Evolutionary conservation across 2,888 invertebrate species (phyloP).

Genomic region (Seira sanloemensis): DNA sequence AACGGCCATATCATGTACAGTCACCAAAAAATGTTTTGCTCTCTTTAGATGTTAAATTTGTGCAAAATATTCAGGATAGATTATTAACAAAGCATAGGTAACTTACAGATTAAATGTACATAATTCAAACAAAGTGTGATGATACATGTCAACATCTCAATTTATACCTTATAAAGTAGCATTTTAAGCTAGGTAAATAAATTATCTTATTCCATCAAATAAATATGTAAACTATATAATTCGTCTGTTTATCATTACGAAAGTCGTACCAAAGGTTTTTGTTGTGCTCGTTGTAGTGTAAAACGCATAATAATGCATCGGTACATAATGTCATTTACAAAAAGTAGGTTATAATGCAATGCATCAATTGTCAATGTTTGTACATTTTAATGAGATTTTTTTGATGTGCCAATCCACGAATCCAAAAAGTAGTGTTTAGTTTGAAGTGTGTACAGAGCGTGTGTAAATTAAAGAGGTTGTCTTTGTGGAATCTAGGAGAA

Average conservation of each 20-base stretch:
- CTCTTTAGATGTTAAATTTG: neutral
- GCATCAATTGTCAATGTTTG: no score
- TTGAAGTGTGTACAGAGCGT: no score
- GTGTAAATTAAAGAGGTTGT: neutral
- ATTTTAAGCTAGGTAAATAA: neutral
- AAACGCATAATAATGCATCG: no score
- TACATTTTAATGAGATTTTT: constrained; percentile 28
- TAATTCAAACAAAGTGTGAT: constrained; percentile 2
- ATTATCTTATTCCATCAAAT: neutral
- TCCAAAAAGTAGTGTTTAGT: neutral
- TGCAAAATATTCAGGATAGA: neutral
- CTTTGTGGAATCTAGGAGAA: neutral
- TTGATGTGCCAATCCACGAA: constrained; percentile 36
- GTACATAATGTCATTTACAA: neutral
- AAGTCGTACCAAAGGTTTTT: constrained; percentile 3
- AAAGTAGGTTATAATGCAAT: neutral
- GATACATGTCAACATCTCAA: neutral
- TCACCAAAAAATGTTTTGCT: constrained; percentile 14
- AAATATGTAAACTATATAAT: neutral
- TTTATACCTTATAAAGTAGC: neutral
- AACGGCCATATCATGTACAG: constrained; percentile 62
- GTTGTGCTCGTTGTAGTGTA: neutral
- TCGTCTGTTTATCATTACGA: neutral
- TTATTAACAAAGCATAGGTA: no score
- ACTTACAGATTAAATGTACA: neutral